These are phyloP conservation scores for Tinea semifulvella DNA, from an alignment of 2,888 invertebrate genomes.

Conservation along the genomic window DNA sequence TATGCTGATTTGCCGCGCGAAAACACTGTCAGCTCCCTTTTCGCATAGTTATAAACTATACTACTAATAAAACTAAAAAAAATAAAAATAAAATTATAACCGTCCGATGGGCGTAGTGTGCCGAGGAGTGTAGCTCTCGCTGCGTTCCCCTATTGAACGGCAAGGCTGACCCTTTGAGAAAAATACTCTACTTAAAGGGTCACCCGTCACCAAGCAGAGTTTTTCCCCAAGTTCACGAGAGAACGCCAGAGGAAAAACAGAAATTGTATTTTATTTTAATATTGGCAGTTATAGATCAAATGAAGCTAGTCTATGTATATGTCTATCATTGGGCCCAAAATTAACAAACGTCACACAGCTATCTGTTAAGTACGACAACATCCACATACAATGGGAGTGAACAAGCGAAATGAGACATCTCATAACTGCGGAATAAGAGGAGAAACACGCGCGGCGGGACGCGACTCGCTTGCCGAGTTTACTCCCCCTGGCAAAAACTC, in stretches of 20 bases:
- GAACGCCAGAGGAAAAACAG: not conserved
- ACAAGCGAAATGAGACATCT: constrained; percentile 60
- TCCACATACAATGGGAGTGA: constrained; percentile 35
- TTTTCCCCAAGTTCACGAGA: too few species aligned
- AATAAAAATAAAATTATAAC: too few species aligned
- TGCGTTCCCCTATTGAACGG: too few species aligned
- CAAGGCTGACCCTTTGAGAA: not conserved
- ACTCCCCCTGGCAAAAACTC: not conserved
- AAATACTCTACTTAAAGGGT: not conserved
- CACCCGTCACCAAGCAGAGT: not conserved
- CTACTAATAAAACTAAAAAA: too few species aligned
- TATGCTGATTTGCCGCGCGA: too few species aligned
- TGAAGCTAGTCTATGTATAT: too few species aligned
- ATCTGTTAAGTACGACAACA: constrained; percentile 19
- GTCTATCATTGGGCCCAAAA: constrained; percentile 6
- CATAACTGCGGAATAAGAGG: constrained; percentile 36
- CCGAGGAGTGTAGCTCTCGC: not conserved
- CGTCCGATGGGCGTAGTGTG: too few species aligned
- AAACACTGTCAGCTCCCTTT: too few species aligned
- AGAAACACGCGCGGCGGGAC: constrained; percentile 14
- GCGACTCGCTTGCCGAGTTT: constrained; percentile 12
- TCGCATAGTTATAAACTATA: too few species aligned
- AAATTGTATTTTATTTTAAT: not conserved
- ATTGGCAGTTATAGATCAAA: not conserved
- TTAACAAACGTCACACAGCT: constrained; percentile 12